A percentile compares a stretch with the other conserved stretches of the same genome.
phyloP scores from a whole-genome alignment of 2,888 invertebrate genomes.

The Carcina quercana region DNA sequence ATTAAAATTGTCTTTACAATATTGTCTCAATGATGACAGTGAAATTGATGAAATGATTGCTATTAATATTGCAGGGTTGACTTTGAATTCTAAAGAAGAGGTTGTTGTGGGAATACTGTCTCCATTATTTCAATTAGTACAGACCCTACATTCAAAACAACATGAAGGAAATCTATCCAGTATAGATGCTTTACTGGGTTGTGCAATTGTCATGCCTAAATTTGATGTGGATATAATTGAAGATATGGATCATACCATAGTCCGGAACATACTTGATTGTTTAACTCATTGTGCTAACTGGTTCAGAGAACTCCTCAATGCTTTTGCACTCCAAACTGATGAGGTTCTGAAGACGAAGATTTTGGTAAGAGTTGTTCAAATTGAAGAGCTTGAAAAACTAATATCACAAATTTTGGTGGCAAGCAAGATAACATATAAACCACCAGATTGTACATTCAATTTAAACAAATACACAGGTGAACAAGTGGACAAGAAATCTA shows the following conservation, averaged over 20 bases:
- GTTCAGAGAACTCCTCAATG: constrained; percentile 85
- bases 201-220: constrained; percentile 82
- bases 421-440: constrained; percentile 48
- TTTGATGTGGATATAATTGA: constrained; percentile 70
- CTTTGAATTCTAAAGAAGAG: constrained; percentile 44
- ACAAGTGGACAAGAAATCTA: constrained; percentile 29
- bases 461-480: constrained; percentile 39
- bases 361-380: constrained; percentile 46
- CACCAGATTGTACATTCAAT: constrained; percentile 43
- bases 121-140: constrained; percentile 82
- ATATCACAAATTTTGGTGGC: constrained; percentile 43
- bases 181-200: constrained; percentile 90
- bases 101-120: constrained; percentile 71
- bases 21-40: constrained; percentile 75
- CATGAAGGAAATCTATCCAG: constrained; percentile 79
- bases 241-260: constrained; percentile 61
- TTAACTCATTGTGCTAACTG: constrained; percentile 85
- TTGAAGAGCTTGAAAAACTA: constrained; percentile 48
- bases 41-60: constrained; percentile 75
- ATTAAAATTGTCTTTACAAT: constrained; percentile 69
- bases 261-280: constrained; percentile 76
- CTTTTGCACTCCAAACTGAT: constrained; percentile 79
- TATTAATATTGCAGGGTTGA: constrained; percentile 75
- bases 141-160: constrained; percentile 77
- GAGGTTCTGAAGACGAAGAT: constrained; percentile 73